phyloP scores from a whole-genome alignment of 1,140 invertebrate genomes.

The Cecropterus lyciades region DNA sequence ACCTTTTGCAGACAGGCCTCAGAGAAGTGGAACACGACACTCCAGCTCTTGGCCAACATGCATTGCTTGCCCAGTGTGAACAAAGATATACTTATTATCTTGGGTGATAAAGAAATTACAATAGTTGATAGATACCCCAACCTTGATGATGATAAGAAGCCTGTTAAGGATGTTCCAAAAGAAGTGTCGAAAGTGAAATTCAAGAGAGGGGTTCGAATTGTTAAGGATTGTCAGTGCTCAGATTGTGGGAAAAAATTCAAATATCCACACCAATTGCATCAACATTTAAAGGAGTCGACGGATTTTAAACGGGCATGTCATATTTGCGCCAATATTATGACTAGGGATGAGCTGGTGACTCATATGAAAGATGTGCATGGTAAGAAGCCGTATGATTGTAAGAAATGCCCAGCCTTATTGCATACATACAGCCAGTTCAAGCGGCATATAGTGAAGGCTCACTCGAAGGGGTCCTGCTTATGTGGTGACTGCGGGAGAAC shows the following conservation, averaged over 20 bases:
- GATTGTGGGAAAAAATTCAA: conserved; percentile 60
- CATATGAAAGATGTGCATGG: conserved; percentile 55
- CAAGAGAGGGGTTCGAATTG: conserved; percentile 5
- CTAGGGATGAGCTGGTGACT: conserved; percentile 48
- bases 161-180: neutral
- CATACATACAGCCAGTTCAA: conserved; percentile 41
- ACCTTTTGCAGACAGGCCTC: conserved; percentile 49
- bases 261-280: conserved; percentile 52
- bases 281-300: conserved; percentile 63
- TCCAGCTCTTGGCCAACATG: conserved; percentile 48
- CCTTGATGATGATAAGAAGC: neutral
- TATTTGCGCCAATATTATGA: conserved; percentile 63
- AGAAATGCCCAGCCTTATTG: conserved; percentile 60
- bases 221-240: conserved; percentile 49
- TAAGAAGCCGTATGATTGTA: conserved; percentile 51
- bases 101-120: conserved; percentile 48
- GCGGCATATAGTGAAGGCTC: conserved; percentile 48
- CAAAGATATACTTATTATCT: conserved; percentile 44
- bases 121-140: conserved; percentile 36
- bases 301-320: conserved; percentile 62
- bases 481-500: conserved; percentile 65
- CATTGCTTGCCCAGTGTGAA: conserved; percentile 14
- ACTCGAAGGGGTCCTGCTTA: conserved; percentile 45
- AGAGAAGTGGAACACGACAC: conserved; percentile 52
- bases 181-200: neutral